Percentiles rank a stretch among this genome's conserved stretches.
These are phyloP conservation scores for Troilus luridus DNA, from an alignment of 2,888 invertebrate genomes.

Conservation along the genomic window DNA sequence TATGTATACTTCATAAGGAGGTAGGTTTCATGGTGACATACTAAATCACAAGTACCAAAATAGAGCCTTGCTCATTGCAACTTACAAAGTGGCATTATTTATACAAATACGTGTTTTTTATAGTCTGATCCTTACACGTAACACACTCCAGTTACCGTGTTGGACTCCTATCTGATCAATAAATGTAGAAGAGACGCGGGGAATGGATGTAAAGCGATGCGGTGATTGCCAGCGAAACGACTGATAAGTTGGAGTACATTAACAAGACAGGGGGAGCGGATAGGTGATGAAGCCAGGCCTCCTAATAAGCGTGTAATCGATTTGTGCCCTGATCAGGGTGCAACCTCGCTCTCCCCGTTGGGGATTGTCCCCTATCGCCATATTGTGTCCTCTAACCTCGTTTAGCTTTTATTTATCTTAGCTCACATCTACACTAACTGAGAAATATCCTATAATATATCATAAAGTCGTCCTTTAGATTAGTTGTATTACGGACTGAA, in stretches of 20 bases:
- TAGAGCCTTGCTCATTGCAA: too few species aligned
- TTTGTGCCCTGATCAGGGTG: conserved; percentile 17
- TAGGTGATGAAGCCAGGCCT: conserved; percentile 31
- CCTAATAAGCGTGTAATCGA: conserved; percentile 37
- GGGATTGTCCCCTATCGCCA: background rate
- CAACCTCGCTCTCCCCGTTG: background rate
- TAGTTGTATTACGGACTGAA: background rate
- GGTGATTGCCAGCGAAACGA: background rate
- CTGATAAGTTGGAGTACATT: conserved; percentile 15
- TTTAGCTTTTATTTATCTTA: background rate
- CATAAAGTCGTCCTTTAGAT: background rate
- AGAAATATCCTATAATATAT: background rate
- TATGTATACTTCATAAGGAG: too few species aligned
- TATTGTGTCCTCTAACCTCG: conserved; percentile 8
- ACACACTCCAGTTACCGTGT: too few species aligned
- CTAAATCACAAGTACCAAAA: too few species aligned
- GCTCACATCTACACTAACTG: background rate
- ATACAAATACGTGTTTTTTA: too few species aligned
- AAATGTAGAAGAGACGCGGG: background rate
- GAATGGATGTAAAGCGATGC: background rate
- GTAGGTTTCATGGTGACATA: too few species aligned
- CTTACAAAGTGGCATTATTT: too few species aligned
- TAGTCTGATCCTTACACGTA: too few species aligned
- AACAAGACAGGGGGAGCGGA: background rate
- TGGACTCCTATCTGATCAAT: background rate